Conservation (phyloP, 2,113 vertebrate genomes). For the Lonchura striata region DNA sequence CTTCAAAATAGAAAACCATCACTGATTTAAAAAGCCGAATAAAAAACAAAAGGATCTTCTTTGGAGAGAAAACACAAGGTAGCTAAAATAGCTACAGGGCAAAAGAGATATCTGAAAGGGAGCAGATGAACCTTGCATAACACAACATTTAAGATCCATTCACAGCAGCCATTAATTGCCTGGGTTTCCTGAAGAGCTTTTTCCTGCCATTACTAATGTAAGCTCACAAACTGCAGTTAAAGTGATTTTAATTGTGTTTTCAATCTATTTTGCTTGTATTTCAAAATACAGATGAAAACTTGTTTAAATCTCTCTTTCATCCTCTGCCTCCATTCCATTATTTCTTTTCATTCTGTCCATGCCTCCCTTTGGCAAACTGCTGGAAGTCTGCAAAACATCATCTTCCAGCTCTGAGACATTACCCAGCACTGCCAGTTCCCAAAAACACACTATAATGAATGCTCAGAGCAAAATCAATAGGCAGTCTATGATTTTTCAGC, state of each 20-base stretch:
- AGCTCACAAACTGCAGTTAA: background rate
- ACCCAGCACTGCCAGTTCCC: background rate
- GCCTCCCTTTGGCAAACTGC: background rate
- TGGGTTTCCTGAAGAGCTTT: background rate
- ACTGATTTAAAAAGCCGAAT: background rate
- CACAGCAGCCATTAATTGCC: background rate
- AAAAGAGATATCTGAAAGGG: conserved; percentile 25
- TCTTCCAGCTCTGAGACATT: background rate
- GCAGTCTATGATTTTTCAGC: background rate
- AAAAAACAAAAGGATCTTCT: background rate
- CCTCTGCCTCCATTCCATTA: background rate
- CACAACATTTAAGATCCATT: background rate
- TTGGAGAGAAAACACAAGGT: conserved; percentile 21
- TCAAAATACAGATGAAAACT: background rate
- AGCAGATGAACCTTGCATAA: conserved; percentile 14
- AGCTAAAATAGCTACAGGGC: background rate
- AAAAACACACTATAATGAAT: background rate
- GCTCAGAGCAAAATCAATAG: background rate
- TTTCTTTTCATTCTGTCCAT: background rate
- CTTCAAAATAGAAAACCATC: background rate
- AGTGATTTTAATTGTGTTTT: background rate
- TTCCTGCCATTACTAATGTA: background rate
- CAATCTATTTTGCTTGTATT: background rate
- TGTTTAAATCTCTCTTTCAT: background rate
- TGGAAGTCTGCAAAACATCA: conserved; percentile 28